A percentile compares a stretch with the other conserved stretches of the same genome.
These are phyloP conservation scores for Danaus plexippus DNA, from an alignment of 1,140 invertebrate genomes.

Conservation along the genomic window DNA sequence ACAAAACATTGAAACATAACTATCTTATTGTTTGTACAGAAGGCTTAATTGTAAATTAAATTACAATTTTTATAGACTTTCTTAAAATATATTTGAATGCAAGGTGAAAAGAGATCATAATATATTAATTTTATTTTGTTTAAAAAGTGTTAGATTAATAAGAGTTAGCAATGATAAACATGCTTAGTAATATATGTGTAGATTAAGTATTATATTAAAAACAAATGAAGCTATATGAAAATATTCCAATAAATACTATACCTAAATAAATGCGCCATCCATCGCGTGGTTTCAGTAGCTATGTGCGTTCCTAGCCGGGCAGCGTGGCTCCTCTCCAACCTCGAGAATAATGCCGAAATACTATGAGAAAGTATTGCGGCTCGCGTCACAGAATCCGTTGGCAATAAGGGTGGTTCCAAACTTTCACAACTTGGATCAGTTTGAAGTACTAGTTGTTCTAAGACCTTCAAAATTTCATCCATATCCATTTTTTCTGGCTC, in stretches of 20 bases:
- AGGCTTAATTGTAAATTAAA: no score
- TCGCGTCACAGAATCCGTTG: slow-evolving; percentile 72
- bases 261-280: slow-evolving; percentile 87
- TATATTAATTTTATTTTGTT: no score
- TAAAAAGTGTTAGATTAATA: no score
- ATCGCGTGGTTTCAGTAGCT: slow-evolving; percentile 82
- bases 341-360: slow-evolving; percentile 80
- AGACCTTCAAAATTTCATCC: slow-evolving; percentile 63
- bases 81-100: no score
- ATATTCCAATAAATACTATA: slow-evolving; percentile 35
- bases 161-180: no score
- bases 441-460: slow-evolving; percentile 57
- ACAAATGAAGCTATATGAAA: background rate
- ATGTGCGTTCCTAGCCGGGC: slow-evolving; percentile 80
- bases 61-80: no score
- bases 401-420: slow-evolving; percentile 51
- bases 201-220: background rate
- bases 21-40: no score
- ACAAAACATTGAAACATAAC: no score
- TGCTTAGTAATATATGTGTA: slow-evolving; percentile 6
- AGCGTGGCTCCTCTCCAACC: slow-evolving; percentile 79
- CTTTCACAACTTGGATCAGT: slow-evolving; percentile 59
- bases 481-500: slow-evolving; percentile 61
- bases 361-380: slow-evolving; percentile 82
- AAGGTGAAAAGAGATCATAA: no score